Evolutionary conservation across 2,113 vertebrate genomes (phyloP).

Genomic region (Leptobrachium leishanense): DNA sequence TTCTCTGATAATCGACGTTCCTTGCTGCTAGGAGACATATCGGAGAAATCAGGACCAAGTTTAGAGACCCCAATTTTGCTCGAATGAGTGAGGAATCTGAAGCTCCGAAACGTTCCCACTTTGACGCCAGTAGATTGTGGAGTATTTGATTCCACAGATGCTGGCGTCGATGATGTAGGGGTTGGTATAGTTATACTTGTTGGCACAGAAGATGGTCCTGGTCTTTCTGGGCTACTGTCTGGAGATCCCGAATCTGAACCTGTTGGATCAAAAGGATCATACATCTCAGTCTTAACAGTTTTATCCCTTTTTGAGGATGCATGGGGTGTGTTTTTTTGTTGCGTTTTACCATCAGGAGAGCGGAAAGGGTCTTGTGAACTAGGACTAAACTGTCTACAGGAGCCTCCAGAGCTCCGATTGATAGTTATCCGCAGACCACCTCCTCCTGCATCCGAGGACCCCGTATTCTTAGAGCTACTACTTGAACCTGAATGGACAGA

Average conservation of each 20-base stretch:
- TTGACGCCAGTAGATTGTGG: constrained; percentile 59
- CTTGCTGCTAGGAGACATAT: background rate
- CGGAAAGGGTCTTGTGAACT: constrained; percentile 71
- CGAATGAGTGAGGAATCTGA: constrained; percentile 68
- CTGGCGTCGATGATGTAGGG: constrained; percentile 44
- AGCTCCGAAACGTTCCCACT: constrained; percentile 60
- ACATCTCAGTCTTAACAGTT: constrained; percentile 77
- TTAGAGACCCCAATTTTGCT: constrained; percentile 45
- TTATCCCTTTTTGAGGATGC: constrained; percentile 64
- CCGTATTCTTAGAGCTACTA: constrained; percentile 47
- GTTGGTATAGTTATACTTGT: background rate
- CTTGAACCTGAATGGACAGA: constrained; percentile 55
- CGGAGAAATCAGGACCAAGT: constrained; percentile 51
- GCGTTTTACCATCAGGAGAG: constrained; percentile 66
- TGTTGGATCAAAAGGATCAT: constrained; percentile 94
- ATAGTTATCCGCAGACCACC: constrained; percentile 86
- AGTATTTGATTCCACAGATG: constrained; percentile 13
- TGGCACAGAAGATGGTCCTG: constrained; percentile 41
- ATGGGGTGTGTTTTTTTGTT: constrained; percentile 59
- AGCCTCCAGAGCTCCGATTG: constrained; percentile 79
- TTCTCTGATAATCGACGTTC: background rate
- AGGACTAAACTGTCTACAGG: constrained; percentile 65
- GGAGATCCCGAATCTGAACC: constrained; percentile 83
- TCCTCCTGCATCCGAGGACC: constrained; percentile 30
- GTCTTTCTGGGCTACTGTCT: constrained; percentile 70